phyloP scores from a whole-genome alignment of 2,888 invertebrate genomes.

The Aporophyla nigra region DNA sequence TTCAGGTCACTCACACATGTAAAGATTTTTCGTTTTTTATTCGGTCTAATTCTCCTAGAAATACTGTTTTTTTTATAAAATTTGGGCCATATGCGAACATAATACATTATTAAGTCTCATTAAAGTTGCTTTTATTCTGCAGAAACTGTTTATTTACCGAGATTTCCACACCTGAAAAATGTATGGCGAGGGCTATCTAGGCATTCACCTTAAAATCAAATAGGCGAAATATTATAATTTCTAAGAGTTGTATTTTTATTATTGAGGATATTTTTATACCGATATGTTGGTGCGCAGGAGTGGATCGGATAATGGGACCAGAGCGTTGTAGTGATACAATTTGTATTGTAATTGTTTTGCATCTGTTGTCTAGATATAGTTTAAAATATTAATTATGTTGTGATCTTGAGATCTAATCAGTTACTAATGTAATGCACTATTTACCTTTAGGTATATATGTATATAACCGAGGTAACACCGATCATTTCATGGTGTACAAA shows the following conservation, averaged over 20 bases:
- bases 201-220: too few species aligned
- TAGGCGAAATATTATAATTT: constrained; percentile 53
- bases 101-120: too few species aligned
- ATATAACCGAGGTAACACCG: constrained; percentile 72
- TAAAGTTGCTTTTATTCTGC: too few species aligned
- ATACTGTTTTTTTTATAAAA: too few species aligned
- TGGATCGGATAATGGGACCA: constrained; percentile 81
- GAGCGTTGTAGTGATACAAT: constrained; percentile 76
- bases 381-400: constrained; percentile 79
- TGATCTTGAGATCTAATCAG: constrained; percentile 83
- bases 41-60: too few species aligned
- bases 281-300: constrained; percentile 73
- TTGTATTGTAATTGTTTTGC: constrained; percentile 73
- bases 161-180: too few species aligned
- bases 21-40: too few species aligned
- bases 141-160: too few species aligned
- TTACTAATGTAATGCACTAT: constrained; percentile 81
- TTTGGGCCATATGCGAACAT: too few species aligned
- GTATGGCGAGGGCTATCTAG: too few species aligned
- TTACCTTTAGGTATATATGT: constrained; percentile 78
- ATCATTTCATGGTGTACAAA: constrained; percentile 71
- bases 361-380: constrained; percentile 73
- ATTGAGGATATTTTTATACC: constrained; percentile 71
- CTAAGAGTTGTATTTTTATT: constrained; percentile 64
- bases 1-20: too few species aligned